phyloP scores from a whole-genome alignment of 2,797 vertebrate species.

The Notolepis coatsorum region DNA sequence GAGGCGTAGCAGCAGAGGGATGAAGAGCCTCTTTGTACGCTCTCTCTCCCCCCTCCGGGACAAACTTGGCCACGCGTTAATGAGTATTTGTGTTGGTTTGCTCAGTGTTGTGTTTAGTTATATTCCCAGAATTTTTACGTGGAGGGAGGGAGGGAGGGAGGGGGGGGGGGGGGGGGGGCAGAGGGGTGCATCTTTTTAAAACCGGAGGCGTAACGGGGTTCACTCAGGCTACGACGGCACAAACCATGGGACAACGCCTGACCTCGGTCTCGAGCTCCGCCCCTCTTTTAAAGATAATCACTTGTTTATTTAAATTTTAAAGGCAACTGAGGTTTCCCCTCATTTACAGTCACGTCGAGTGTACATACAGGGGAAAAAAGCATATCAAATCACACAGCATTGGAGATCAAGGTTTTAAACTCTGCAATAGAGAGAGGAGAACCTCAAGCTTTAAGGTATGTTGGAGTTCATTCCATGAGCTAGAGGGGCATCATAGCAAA shows the following conservation, averaged over 20 bases:
- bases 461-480: no score
- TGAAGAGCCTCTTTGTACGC: background rate
- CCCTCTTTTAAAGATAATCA: no score
- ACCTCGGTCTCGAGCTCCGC: no score
- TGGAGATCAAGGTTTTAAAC: no score
- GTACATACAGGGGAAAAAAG: no score
- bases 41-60: background rate
- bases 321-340: no score
- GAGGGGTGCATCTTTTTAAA: background rate
- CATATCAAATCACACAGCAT: no score
- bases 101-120: background rate
- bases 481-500: no score
- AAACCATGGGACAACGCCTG: background rate
- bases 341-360: no score
- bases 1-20: constrained; percentile 7
- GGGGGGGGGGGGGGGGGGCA: background rate
- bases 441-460: no score
- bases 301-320: no score
- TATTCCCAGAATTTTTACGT: background rate
- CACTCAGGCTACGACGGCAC: background rate
- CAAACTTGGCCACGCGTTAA: background rate
- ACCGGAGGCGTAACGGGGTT: background rate
- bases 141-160: background rate
- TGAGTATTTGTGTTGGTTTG: background rate
- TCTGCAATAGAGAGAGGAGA: no score